These are phyloP conservation scores for Sphaerodactylus townsendi DNA, from an alignment of 2,113 vertebrate genomes.

Conservation along the genomic window DNA sequence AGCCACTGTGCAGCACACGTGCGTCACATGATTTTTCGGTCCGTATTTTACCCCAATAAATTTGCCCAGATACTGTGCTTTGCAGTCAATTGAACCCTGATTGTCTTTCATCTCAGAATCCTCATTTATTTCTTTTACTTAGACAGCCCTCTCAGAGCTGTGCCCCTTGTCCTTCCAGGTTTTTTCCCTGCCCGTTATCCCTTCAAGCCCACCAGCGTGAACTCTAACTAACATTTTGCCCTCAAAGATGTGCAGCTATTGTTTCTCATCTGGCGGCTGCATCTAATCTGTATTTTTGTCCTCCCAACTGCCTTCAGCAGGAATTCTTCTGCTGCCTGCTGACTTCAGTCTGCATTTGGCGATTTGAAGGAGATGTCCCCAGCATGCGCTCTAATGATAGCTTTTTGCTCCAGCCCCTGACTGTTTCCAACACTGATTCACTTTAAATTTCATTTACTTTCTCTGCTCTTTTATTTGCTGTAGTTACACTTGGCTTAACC, in stretches of 20 bases:
- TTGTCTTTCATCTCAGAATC: background rate
- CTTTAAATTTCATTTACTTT: slow-evolving; percentile 17
- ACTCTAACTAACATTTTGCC: background rate
- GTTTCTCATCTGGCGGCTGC: background rate
- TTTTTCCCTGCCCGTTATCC: background rate
- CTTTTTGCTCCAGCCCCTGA: slow-evolving; percentile 8
- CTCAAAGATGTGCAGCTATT: background rate
- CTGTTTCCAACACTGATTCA: background rate
- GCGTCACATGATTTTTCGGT: no score
- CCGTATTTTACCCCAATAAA: no score
- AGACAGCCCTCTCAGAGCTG: background rate
- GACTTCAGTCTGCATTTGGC: slow-evolving; percentile 26
- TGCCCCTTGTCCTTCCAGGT: background rate
- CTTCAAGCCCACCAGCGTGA: background rate
- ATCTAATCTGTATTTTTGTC: slow-evolving; percentile 29
- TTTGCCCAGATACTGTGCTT: no score
- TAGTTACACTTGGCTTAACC: background rate
- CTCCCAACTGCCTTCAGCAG: background rate
- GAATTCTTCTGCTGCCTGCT: background rate
- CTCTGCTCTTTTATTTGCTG: background rate
- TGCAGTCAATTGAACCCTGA: background rate
- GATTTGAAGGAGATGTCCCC: background rate
- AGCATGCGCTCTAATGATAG: background rate
- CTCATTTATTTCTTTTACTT: background rate
- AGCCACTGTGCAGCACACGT: no score